Base-by-base conservation (phyloP, 1,140 invertebrate genomes). In the Apis florea region DNA sequence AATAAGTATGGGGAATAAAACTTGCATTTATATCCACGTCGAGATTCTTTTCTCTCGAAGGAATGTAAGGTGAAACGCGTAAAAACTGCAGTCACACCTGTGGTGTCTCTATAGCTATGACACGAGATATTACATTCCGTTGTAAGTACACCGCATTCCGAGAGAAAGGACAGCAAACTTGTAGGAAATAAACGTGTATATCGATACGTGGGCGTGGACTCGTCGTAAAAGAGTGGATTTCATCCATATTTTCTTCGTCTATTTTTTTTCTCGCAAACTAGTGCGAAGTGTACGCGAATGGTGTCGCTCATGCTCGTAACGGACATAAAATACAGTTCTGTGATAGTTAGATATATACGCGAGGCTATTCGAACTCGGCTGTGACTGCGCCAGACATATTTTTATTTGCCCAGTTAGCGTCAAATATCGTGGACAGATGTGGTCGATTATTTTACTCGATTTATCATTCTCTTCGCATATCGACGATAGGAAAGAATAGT, bases 391-490 rank as follows among this genome's bases (percentile, higher is more conserved):
- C 26, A 73, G 26, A 71, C 49, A 68, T 68, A 72, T 64, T 84
- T 84, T 79, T 82, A 78, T 74, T 51, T 72, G 78, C 72, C 85
- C 81, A 80, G 68, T 74, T 83, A 74, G 53, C 40, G 51, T 47
- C 64, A 13, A 40, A 31, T 26, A 75, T 49, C 77, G 58, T 84
- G 77, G 78, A 87, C 85, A 87, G 86, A 85, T 87, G 86, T 87
- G 86, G 82, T 82, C 82, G 54, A 82, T 86, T 86, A 87, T 84
- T 74, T 70, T 85, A 74, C 82, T 84, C 86, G 82, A 87, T 87
- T 87, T 87, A 87, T 87, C 13, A 66, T 70, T 74, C 70, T 59
- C 82, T 87, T 87, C 82, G 82, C 82, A 86, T 86, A 75, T 82
- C 68, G 61, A 40, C 74, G 59, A 51, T 26, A 58, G 67, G 54